Base-by-base conservation (phyloP, 2,113 vertebrate species). In the Toxotes jaculatrix region DNA sequence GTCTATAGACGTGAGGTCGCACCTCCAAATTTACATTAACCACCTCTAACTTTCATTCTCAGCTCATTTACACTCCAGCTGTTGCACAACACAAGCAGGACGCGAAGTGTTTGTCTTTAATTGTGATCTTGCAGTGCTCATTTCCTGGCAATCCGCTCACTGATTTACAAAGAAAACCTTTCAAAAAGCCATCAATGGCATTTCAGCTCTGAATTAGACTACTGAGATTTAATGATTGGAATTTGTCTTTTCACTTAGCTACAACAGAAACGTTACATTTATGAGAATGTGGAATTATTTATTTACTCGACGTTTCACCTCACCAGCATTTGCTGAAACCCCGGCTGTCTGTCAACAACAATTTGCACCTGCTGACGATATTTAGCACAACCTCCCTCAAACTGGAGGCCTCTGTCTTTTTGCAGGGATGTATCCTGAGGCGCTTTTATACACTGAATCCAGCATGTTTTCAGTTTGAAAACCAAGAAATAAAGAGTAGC, bases 401-500 rank as follows among this genome's bases (percentile, higher is more conserved):
- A 80, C 13, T 19, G 47, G 2, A 79, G n/a, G 21, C 23, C 14
- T 23, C 57, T 21, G 49, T 38, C n/a, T 76, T 62, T 40, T 9
- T 13, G 5, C 34, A 19, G 27, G 4, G 9, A 14, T 53, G 66
- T 53, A 31, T 73, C 63, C 12, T 53, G 45, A 59, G 19, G 68
- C 80, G 77, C 36, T 55, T 76, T 75, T 1, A 66, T 32, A 74
- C 59, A 23, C 38, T 45, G 51, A 12, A 27, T 27, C 27, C 27
- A 27, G 27, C 3, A 42, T 14, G 53, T 57, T 77, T 72, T 73
- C 27, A 55, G 42, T 55, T 0, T 2, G 47, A 76, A 72, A 74
- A 45, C 55, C 27, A 66, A 70, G 40, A 79, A 57, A 55, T 62
- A 23, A 56, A 11, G 49, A 70, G 27, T 49, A 27, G 27, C 27